phyloP scores from a whole-genome alignment of 2,888 invertebrate genomes.

The Sinhomidia bicolor region DNA sequence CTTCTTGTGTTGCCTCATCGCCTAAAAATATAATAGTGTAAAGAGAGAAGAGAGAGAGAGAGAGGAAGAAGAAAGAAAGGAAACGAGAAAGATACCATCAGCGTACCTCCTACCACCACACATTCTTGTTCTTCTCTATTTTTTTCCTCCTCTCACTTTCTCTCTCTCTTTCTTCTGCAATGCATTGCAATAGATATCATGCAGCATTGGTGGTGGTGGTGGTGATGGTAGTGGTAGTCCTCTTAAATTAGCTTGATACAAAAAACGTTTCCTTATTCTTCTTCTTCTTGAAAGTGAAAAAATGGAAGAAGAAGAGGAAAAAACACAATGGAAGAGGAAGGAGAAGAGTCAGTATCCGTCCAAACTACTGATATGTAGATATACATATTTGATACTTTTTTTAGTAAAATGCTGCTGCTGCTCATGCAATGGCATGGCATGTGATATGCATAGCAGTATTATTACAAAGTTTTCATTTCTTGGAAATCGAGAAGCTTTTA shows the following conservation, averaged over 20 bases:
- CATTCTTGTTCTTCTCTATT: too few species aligned
- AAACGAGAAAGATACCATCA: conserved; percentile 52
- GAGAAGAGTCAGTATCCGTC: conserved; percentile 1
- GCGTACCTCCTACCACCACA: neutral
- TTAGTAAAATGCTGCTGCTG: neutral
- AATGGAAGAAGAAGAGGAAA: neutral
- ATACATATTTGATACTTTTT: neutral
- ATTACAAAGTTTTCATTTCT: conserved; percentile 35
- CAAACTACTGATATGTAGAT: neutral
- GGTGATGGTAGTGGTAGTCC: conserved; percentile 5
- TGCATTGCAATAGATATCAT: conserved; percentile 1
- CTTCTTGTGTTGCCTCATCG: conserved; percentile 32
- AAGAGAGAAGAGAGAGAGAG: conserved; percentile 15
- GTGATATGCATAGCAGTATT: conserved; percentile 26
- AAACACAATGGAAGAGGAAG: conserved; percentile 34
- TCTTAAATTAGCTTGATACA: conserved; percentile 55
- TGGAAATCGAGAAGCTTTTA: conserved; percentile 31
- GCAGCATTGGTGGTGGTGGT: neutral
- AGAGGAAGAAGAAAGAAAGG: too few species aligned
- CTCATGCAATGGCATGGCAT: neutral
- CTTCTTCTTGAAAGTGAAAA: neutral
- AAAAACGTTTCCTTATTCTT: conserved; percentile 11
- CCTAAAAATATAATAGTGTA: conserved; percentile 22
- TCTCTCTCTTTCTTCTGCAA: neutral
- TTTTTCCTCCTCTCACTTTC: neutral